phyloP scores from a whole-genome alignment of 2,113 vertebrate genomes.

The Balaeniceps rex region DNA sequence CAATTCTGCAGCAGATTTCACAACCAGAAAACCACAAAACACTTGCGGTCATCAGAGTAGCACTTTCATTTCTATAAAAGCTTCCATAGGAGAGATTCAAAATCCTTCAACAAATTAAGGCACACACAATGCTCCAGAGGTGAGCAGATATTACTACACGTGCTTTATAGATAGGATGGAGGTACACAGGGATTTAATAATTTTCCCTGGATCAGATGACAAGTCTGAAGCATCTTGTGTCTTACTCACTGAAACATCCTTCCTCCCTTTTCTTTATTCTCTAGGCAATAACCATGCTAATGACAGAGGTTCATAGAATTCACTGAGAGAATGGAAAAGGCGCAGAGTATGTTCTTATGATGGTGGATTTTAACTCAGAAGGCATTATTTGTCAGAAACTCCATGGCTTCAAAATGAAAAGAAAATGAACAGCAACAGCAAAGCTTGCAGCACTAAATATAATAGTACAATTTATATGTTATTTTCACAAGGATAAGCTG shows the following conservation, averaged over 20 bases:
- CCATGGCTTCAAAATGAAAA: not conserved
- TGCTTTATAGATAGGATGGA: not conserved
- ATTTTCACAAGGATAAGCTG: slow-evolving; percentile 58
- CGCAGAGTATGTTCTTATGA: not conserved
- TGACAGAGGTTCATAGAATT: not conserved
- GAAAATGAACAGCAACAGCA: slow-evolving; percentile 29
- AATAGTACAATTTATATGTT: slow-evolving; percentile 42
- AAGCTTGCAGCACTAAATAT: slow-evolving; percentile 43
- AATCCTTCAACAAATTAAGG: not conserved
- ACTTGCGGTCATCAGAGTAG: not conserved
- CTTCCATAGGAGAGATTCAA: not conserved
- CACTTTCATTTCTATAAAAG: not conserved
- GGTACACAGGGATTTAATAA: not conserved
- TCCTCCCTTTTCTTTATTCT: not conserved
- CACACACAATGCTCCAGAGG: not conserved
- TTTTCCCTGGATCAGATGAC: not conserved
- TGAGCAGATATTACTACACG: not conserved
- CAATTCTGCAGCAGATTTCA: not conserved
- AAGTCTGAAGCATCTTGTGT: not conserved
- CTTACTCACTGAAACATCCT: not conserved
- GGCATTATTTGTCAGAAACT: not conserved
- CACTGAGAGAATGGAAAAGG: not conserved
- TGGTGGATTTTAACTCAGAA: not conserved
- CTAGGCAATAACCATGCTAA: not conserved
- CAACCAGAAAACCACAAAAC: not conserved